Evolutionary conservation across 64 coral and sea anemone species (phyloP).

Genomic region (Pachyseris speciosa): DNA sequence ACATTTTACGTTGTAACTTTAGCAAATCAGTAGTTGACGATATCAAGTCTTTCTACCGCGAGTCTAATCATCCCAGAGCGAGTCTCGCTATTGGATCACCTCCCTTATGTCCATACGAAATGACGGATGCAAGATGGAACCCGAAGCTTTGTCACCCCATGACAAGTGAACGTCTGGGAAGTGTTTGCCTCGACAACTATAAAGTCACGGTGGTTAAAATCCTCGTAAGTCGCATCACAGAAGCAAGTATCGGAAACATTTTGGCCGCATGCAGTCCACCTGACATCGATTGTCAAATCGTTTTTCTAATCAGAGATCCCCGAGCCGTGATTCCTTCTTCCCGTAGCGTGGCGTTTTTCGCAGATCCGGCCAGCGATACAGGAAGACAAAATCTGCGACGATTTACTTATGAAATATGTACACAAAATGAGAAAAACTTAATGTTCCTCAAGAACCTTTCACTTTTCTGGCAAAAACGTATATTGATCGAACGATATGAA

Average conservation of each 20-base stretch:
- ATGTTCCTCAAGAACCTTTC: not conserved
- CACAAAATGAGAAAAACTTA: not conserved
- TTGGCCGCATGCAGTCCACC: not conserved
- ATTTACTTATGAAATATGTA: not conserved
- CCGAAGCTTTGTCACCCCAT: slow-evolving; percentile 5
- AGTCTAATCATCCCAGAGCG: not conserved
- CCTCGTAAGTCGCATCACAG: slow-evolving; percentile 2
- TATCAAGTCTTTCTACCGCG: slow-evolving; percentile 13
- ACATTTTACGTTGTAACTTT: slow-evolving; percentile 24
- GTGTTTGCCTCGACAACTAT: not conserved
- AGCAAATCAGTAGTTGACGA: not conserved
- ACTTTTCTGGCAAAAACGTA: not conserved
- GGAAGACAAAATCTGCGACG: not conserved
- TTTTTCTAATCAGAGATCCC: slow-evolving; percentile 34
- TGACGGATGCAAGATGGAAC: not conserved
- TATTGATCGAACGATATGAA: slow-evolving; percentile 19
- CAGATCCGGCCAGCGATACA: not conserved
- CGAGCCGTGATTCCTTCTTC: slow-evolving; percentile 5
- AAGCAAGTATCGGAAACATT: not conserved
- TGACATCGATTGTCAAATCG: slow-evolving; percentile 2
- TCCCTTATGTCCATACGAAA: slow-evolving; percentile 5
- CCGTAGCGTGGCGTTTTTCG: not conserved
- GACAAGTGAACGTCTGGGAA: not conserved
- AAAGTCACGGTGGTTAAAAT: slow-evolving; percentile 1
- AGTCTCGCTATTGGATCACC: slow-evolving; percentile 16